Evolutionary conservation across 1,140 invertebrate species (phyloP).

Genomic region (Sinella curviseta): DNA sequence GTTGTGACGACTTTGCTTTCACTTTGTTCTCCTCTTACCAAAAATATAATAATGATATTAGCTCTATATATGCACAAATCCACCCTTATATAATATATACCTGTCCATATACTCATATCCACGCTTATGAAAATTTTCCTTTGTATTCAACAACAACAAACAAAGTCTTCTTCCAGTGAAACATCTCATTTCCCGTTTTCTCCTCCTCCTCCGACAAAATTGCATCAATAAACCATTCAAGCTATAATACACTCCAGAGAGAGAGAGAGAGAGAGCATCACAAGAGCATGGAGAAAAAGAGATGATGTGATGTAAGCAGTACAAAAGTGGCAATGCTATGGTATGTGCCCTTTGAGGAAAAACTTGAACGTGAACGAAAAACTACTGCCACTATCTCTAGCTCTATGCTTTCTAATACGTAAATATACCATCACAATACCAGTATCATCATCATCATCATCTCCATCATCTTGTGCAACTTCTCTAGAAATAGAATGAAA

Average conservation of each 20-base stretch:
- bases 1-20: slow-evolving; percentile 23
- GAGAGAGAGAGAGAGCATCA: neutral
- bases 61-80: neutral
- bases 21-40: slow-evolving; percentile 6
- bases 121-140: neutral
- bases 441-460: no score
- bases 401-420: no score
- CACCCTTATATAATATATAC: no score
- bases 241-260: neutral
- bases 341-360: slow-evolving; percentile 12
- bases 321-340: neutral
- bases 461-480: no score
- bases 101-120: neutral
- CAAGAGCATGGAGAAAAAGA: neutral
- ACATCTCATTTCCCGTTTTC: slow-evolving; percentile 9
- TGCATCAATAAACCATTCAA: slow-evolving; percentile 27
- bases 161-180: neutral
- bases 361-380: slow-evolving; percentile 7
- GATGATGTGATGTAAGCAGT: neutral
- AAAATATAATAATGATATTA: neutral
- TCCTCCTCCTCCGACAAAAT: slow-evolving; percentile 16
- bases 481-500: no score
- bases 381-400: no score
- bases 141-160: slow-evolving; percentile 7
- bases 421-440: no score